Base-by-base conservation (phyloP, 2,113 vertebrate genomes). In the Gallinago media region DNA sequence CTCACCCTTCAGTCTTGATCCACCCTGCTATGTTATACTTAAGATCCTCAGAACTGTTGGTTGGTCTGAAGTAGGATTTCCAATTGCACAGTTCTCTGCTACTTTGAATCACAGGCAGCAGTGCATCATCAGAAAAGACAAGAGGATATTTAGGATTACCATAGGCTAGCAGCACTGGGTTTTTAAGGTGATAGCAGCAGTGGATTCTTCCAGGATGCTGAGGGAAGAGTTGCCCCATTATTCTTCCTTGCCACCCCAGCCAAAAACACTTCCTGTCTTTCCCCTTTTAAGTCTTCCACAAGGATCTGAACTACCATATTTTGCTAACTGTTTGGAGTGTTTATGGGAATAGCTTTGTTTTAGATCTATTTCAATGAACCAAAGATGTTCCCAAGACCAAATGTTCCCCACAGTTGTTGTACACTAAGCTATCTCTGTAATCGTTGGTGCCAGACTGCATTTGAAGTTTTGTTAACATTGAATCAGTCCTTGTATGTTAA, bases 201-300 rank as follows among this genome's bases (percentile, higher is more conserved):
- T 76, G 63, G 90, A 59, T 61, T 49, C 22, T 95, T 86, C 46
- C 36, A 84, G 23, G 12, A 27, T 89, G 20, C 34, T 32, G 32
- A 84, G 29, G 55, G 26, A 77, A 17, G 38, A 84, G 55, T 44
- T 92, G 29, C 20, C 52, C 55, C 47, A 59, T 93, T 76, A 55
- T 76, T 88, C 23, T 88, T 88, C 38, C 34, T 75, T 89, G 29
- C 32, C 36, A 75, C 70, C 23, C 14, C 26, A 56, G 65, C 61
- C 79, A 86, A 91, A 92, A 94, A 47, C 20, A 44, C 27, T 89
- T 97, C 55, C 32, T 92, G 15, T 67, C 59, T 77, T 74, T 80
- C 31, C 17, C 19, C 20, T 92, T 88, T 89, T 46, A 47, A n/a
- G 32, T 73, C 58, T 77, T 50, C 50, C 50, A 42, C 50, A 63